phyloP scores from a whole-genome alignment of 2,797 vertebrate genomes.

The Bufotes viridis region DNA sequence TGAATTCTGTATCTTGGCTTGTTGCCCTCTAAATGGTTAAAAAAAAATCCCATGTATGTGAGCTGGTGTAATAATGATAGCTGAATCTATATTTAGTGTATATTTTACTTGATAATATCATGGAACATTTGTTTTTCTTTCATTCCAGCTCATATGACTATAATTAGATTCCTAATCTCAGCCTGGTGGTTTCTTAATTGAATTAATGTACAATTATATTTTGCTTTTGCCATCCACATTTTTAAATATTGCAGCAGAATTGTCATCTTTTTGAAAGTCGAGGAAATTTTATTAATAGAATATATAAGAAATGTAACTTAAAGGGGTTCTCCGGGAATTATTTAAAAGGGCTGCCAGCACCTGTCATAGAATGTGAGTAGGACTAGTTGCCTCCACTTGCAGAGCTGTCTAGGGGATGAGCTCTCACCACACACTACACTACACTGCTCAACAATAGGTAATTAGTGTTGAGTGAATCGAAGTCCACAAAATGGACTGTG shows the following conservation, averaged over 20 bases:
- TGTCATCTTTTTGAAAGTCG: neutral
- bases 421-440: too few species aligned
- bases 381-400: too few species aligned
- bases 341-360: too few species aligned
- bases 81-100: slow-evolving; percentile 40
- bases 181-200: slow-evolving; percentile 31
- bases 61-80: slow-evolving; percentile 9
- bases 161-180: slow-evolving; percentile 48
- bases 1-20: neutral
- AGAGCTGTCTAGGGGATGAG: too few species aligned
- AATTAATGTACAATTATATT: slow-evolving; percentile 39
- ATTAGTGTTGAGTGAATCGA: too few species aligned
- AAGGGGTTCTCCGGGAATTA: too few species aligned
- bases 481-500: too few species aligned
- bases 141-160: slow-evolving; percentile 16
- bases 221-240: neutral
- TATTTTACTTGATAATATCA: slow-evolving; percentile 46
- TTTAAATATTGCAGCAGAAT: slow-evolving; percentile 11
- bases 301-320: neutral
- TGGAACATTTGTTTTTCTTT: slow-evolving; percentile 43
- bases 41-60: neutral
- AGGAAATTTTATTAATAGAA: neutral
- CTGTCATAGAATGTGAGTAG: too few species aligned
- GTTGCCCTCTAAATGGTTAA: slow-evolving; percentile 12
- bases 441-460: too few species aligned